A percentile compares a stretch with the other conserved stretches of the same genome.
Conservation (phyloP, 92 coral and sea anemone genomes). For the Muricea muricata region DNA sequence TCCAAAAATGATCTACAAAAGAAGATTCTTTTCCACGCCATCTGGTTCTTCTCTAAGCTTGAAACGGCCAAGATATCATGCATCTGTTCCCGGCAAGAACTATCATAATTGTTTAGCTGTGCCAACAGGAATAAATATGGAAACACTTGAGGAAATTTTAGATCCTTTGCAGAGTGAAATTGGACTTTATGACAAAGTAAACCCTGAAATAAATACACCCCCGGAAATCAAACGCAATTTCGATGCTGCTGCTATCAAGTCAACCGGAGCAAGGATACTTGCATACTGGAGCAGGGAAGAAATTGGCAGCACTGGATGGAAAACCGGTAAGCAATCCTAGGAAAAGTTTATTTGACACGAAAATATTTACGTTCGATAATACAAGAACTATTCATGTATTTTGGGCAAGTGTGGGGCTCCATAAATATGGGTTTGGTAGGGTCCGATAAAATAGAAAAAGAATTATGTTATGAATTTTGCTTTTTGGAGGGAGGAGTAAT, state of each 20-base stretch:
- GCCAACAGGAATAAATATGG: constrained; percentile 18
- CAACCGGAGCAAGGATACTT: background rate
- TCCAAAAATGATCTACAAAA: constrained; percentile 42
- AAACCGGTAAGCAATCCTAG: background rate
- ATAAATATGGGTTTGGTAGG: too few species aligned
- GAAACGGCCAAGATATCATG: too few species aligned
- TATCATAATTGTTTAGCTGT: constrained; percentile 25
- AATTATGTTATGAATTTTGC: too few species aligned
- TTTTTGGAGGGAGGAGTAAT: too few species aligned
- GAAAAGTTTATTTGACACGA: background rate
- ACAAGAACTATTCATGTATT: too few species aligned
- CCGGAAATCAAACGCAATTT: background rate
- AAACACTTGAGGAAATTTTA: constrained; percentile 38
- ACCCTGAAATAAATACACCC: too few species aligned
- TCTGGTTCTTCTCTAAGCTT: constrained; percentile 18
- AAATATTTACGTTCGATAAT: background rate
- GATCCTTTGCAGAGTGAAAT: constrained; percentile 45
- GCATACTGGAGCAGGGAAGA: background rate
- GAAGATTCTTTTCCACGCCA: constrained; percentile 36
- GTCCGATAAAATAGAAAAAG: too few species aligned
- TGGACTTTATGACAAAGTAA: background rate
- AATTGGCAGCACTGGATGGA: constrained; percentile 1
- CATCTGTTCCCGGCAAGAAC: constrained; percentile 27
- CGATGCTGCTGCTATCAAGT: background rate
- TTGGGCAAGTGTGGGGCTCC: too few species aligned